Evolutionary conservation across 2,888 invertebrate species (phyloP).

Genomic region (Yponomeuta cagnagella): DNA sequence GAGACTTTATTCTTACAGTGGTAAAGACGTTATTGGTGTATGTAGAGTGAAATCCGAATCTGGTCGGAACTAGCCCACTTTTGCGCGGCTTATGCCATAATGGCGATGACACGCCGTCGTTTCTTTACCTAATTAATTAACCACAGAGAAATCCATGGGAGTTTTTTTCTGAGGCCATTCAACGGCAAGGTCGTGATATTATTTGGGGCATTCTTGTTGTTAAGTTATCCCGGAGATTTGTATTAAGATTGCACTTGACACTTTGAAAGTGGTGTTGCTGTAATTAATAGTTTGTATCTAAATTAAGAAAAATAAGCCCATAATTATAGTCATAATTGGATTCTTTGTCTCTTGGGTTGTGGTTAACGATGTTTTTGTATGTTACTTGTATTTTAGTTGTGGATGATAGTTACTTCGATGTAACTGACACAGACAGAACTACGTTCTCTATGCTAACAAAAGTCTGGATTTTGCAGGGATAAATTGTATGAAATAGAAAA

Average conservation of each 20-base stretch:
- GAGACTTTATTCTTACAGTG: neutral
- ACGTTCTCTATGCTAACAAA: too few relatives aligned
- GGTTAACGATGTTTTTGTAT: too few relatives aligned
- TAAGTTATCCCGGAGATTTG: constrained; percentile 1
- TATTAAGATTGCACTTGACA: constrained; percentile 2
- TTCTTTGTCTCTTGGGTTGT: too few relatives aligned
- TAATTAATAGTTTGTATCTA: neutral
- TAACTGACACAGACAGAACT: too few relatives aligned
- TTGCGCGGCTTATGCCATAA: constrained; percentile 33
- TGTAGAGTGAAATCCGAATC: neutral
- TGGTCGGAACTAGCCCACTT: constrained; percentile 41
- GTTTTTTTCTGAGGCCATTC: constrained; percentile 21
- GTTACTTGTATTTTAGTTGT: too few relatives aligned
- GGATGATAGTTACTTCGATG: too few relatives aligned
- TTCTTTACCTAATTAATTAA: constrained; percentile 54
- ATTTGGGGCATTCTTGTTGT: neutral
- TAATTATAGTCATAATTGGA: too few relatives aligned
- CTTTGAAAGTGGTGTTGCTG: neutral
- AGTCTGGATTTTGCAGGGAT: too few relatives aligned
- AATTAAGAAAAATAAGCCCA: neutral
- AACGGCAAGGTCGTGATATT: constrained; percentile 18
- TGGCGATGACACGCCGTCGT: constrained; percentile 50
- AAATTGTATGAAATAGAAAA: too few relatives aligned
- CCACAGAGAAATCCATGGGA: constrained; percentile 56
- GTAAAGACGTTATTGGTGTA: neutral